Base-by-base conservation (phyloP, 1,140 invertebrate species). In the Neuroterus valhalla region DNA sequence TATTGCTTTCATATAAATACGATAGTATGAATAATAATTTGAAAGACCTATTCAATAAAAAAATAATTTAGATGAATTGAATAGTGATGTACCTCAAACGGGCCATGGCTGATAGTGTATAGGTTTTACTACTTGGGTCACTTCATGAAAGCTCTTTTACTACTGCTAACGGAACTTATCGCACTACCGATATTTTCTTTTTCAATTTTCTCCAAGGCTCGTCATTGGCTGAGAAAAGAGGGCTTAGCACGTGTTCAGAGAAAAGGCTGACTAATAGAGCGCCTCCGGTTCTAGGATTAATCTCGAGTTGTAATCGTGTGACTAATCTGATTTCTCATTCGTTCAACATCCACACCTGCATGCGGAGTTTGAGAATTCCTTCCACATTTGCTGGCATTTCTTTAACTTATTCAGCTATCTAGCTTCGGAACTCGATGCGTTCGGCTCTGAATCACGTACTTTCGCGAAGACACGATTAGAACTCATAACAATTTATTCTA, bases 391-490 rank as follows among this genome's bases (percentile, higher is more conserved):
- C 76, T 84, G 79, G 80, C 71, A 19, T 50, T 38, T 44, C 67
- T 52, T 68, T 82, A 81, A 79, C 46, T 76, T 79, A 77, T 76
- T 77, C 75, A 50, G 62, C 44, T 52, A 50, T 72, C 52, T 66
- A 71, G 12, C 10, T n/a, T n/a, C n/a, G n/a, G n/a, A n/a, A n/a
- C 76, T 71, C 69, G 72, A 72, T 72, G 70, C 55, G 50, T 46
- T 68, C 48, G 68, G 70, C 83, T 83, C 84, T 85, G 84, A 84
- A 75, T 86, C 85, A 85, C 84, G 83, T 84, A 79, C 48, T 15
- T 12, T 26, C 52, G 10, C 23, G 52, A 62, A 10, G 52, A 62
- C 52, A 62, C 14, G 26, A 62, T 62, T 12, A 12, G 52, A 62
- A 62, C 31, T 0, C 14, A 31, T 12, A 31, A 62, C 1, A 62